Conservation (phyloP, 2,888 invertebrate genomes). For the Phyllotreta cruciferae region DNA sequence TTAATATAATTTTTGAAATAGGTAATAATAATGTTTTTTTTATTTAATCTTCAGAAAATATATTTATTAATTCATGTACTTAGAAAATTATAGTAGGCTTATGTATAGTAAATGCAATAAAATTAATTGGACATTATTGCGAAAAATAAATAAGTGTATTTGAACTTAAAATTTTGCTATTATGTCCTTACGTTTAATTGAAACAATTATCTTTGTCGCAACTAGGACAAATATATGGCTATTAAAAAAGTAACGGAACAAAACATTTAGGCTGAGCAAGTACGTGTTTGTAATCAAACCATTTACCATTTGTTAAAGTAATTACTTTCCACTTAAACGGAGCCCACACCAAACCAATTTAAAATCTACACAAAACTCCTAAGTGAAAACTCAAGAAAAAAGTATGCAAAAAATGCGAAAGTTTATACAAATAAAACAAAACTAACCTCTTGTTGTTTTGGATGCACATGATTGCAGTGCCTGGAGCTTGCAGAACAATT, state of each 20-base stretch:
- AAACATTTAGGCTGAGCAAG: slow-evolving; percentile 26
- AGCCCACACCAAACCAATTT: neutral
- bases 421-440: slow-evolving; percentile 26
- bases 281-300: slow-evolving; percentile 28
- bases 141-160: too few relatives aligned
- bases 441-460: slow-evolving; percentile 53
- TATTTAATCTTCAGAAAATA: too few relatives aligned
- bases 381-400: slow-evolving; percentile 4
- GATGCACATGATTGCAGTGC: slow-evolving; percentile 51
- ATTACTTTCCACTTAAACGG: slow-evolving; percentile 5
- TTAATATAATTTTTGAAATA: too few relatives aligned
- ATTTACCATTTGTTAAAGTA: slow-evolving; percentile 22
- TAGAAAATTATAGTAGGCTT: too few relatives aligned
- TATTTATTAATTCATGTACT: too few relatives aligned
- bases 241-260: slow-evolving; percentile 31
- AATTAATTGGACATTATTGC: neutral
- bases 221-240: slow-evolving; percentile 20
- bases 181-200: neutral
- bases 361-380: neutral
- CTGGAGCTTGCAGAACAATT: slow-evolving; percentile 39
- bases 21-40: too few relatives aligned
- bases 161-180: too few relatives aligned
- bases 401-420: slow-evolving; percentile 9
- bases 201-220: slow-evolving; percentile 12
- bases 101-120: too few relatives aligned